These are phyloP conservation scores for Lindbergichthys nudifrons DNA, from an alignment of 2,797 vertebrate genomes.

Conservation along the genomic window DNA sequence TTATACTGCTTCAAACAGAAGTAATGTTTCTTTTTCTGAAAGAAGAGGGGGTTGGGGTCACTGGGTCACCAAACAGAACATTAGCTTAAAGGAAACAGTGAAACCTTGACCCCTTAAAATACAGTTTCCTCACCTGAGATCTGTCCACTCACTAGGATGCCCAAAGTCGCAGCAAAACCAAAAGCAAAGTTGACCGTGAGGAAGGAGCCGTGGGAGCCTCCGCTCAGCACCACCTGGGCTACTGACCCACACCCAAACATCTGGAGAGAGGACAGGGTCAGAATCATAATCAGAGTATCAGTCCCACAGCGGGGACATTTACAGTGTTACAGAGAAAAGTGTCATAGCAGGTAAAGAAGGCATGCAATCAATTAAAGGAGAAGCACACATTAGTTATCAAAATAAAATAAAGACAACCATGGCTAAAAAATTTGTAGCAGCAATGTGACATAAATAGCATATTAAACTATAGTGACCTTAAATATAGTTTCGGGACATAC, in stretches of 20 bases:
- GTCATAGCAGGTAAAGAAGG: too few species aligned
- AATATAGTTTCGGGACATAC: too few species aligned
- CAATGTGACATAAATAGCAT: too few species aligned
- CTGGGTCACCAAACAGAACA: not conserved
- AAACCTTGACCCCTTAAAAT: conserved; percentile 13
- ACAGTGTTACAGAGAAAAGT: too few species aligned
- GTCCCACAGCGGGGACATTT: too few species aligned
- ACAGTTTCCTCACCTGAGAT: conserved; percentile 85
- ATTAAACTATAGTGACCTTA: too few species aligned
- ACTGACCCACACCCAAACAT: conserved; percentile 91
- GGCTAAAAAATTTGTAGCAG: too few species aligned
- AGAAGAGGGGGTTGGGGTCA: not conserved
- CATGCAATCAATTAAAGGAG: too few species aligned
- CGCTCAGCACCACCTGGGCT: conserved; percentile 87
- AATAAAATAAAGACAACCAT: too few species aligned
- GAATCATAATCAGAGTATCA: too few species aligned
- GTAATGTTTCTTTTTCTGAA: not conserved
- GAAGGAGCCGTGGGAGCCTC: conserved; percentile 85
- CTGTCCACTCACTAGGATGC: conserved; percentile 87
- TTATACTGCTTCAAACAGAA: not conserved
- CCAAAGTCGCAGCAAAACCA: conserved; percentile 87
- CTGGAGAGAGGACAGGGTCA: conserved; percentile 75
- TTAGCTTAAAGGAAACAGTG: not conserved
- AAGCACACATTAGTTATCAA: too few species aligned
- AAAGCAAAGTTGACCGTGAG: conserved; percentile 91